A percentile compares a stretch with the other conserved stretches of the same genome.
Evolutionary conservation across 1,140 invertebrate genomes (phyloP).

Genomic region (Drosophila ficusphila): DNA sequence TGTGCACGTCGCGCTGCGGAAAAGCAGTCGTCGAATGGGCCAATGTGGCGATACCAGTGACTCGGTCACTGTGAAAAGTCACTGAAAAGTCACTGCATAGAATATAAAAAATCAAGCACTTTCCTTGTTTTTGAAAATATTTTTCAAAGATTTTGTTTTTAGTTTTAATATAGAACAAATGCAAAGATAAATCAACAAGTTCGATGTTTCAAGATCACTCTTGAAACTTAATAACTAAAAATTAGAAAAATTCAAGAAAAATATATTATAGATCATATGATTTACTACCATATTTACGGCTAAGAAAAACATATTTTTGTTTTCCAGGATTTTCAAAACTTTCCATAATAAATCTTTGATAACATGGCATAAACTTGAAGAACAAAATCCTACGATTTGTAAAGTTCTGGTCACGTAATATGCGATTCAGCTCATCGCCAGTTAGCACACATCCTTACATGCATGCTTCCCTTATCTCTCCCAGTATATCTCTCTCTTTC

Average conservation of each 20-base stretch:
- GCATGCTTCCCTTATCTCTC: conserved; percentile 30
- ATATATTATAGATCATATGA: no score
- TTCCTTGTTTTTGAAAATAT: no score
- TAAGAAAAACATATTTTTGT: not conserved
- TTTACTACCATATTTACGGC: not conserved
- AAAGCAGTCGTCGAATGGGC: conserved; percentile 7
- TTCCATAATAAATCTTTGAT: not conserved
- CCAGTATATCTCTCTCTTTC: conserved; percentile 21
- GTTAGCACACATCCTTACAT: conserved; percentile 11
- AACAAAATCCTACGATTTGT: not conserved
- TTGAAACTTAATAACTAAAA: no score
- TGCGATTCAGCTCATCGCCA: conserved; percentile 16
- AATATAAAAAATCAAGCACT: no score
- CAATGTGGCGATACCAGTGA: conserved; percentile 22
- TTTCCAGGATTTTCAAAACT: not conserved
- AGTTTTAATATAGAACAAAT: no score
- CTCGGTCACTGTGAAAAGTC: conserved; percentile 10
- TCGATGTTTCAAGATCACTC: no score
- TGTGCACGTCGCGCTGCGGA: conserved; percentile 53
- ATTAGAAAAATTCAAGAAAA: no score
- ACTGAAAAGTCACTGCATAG: conserved; percentile 3
- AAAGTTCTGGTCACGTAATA: conserved; percentile 11
- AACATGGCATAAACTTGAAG: not conserved
- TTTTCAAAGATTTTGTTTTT: no score
- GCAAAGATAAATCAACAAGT: no score